phyloP scores from a whole-genome alignment of 2,113 vertebrate species.

The Pterocles orientalis region DNA sequence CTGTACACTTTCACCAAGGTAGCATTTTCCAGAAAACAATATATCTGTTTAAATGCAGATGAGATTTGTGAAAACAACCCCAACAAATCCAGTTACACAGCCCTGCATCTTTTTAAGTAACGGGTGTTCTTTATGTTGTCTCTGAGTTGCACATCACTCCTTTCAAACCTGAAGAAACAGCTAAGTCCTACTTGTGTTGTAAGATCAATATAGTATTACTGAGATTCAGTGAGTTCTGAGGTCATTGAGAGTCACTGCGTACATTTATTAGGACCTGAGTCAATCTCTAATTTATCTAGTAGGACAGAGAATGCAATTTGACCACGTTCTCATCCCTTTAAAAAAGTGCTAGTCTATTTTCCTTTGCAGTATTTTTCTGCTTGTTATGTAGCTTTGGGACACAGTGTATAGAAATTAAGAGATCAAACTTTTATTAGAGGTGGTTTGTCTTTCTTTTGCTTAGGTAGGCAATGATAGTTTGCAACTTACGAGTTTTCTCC shows the following conservation, averaged over 20 bases:
- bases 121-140: neutral
- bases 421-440: conserved; percentile 11
- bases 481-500: neutral
- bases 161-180: neutral
- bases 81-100: neutral
- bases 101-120: neutral
- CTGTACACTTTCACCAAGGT: neutral
- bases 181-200: neutral
- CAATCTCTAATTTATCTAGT: neutral
- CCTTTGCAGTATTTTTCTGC: neutral
- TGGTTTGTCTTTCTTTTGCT: neutral
- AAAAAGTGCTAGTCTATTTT: neutral
- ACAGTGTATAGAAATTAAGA: conserved; percentile 1
- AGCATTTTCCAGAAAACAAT: neutral
- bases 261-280: neutral
- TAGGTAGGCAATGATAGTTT: neutral
- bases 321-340: neutral
- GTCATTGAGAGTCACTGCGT: neutral
- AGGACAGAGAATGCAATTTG: neutral
- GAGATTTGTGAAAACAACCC: neutral
- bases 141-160: neutral
- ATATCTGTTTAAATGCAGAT: neutral
- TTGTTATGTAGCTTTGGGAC: neutral
- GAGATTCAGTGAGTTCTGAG: neutral
- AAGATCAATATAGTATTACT: neutral